Evolutionary conservation across 2,888 invertebrate species (phyloP).

Genomic region (Hymenopus coronatus): DNA sequence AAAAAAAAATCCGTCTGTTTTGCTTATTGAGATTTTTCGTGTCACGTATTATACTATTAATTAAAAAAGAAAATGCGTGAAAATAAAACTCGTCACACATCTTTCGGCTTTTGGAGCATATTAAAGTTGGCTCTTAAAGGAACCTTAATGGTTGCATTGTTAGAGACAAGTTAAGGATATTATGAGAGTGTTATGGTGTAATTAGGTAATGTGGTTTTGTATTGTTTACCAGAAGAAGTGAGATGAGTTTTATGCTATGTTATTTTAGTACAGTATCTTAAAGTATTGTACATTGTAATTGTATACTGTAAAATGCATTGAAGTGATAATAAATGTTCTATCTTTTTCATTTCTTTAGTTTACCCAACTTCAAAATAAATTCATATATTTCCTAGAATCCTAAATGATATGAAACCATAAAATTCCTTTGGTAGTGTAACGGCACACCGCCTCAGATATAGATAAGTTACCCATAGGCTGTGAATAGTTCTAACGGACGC

Average conservation of each 20-base stretch:
- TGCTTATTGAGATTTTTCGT: neutral
- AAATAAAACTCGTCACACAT: neutral
- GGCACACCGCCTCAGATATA: no score
- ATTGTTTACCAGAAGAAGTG: neutral
- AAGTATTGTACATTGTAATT: neutral
- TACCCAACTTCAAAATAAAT: neutral
- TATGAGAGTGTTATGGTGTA: neutral
- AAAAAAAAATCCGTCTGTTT: neutral
- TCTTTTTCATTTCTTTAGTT: slow-evolving; percentile 8
- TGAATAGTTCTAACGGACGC: no score
- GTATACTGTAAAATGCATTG: neutral
- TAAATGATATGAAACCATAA: neutral
- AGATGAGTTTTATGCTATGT: neutral
- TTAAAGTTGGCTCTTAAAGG: neutral
- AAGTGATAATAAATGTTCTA: slow-evolving; percentile 26
- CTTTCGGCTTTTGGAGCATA: neutral
- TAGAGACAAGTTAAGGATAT: neutral
- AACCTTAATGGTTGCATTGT: neutral
- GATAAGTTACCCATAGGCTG: no score
- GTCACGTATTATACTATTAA: neutral
- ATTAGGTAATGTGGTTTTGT: neutral
- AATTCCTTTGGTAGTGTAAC: no score
- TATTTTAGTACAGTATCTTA: neutral
- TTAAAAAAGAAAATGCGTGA: neutral
- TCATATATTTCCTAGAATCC: neutral